A percentile compares a stretch with the other conserved stretches of the same genome.
Evolutionary conservation across 2,888 invertebrate species (phyloP).

Genomic region (Pollenia angustigena): DNA sequence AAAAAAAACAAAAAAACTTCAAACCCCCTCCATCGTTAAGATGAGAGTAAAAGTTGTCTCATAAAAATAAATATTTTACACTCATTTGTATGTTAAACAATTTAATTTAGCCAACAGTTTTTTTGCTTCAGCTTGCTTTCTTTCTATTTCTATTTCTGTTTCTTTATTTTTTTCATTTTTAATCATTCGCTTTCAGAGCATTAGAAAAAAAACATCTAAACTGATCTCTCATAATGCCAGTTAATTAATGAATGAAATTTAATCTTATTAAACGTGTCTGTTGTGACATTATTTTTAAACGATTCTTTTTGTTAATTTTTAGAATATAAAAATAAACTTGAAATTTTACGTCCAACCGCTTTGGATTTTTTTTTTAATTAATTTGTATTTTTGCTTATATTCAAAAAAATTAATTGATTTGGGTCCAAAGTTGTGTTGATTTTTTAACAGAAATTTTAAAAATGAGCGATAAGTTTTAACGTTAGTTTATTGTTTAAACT

Average conservation of each 20-base stretch:
- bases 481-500: no score
- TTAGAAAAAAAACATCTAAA: constrained; percentile 1
- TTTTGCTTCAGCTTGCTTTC: background rate
- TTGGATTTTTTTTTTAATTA: background rate
- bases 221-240: constrained; percentile 20
- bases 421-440: no score
- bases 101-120: constrained; percentile 12
- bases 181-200: background rate
- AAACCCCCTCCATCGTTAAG: constrained; percentile 13
- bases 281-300: constrained; percentile 19
- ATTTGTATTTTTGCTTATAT: background rate
- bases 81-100: constrained; percentile 65
- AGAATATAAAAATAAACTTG: background rate
- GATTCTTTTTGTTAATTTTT: constrained; percentile 2
- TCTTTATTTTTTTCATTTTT: constrained; percentile 1
- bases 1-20: constrained; percentile 1
- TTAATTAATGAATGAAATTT: constrained; percentile 45
- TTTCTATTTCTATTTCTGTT: background rate
- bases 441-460: no score
- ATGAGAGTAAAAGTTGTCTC: constrained; percentile 65
- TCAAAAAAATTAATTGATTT: no score
- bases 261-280: constrained; percentile 34
- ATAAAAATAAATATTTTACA: constrained; percentile 63
- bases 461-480: no score
- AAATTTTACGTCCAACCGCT: no score